Base-by-base conservation (phyloP, 1,140 invertebrate species). In the Dryas iulia region DNA sequence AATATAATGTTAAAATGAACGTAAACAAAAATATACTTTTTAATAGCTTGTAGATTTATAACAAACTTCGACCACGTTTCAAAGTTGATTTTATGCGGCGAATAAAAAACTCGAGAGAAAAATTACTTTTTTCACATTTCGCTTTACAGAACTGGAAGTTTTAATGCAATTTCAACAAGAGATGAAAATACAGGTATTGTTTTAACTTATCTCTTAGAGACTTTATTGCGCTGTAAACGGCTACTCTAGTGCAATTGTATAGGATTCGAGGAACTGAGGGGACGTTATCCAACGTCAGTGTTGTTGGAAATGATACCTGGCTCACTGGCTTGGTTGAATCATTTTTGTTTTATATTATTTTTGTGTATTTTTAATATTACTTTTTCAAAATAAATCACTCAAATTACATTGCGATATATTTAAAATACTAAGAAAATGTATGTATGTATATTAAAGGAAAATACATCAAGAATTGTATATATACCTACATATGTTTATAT, bases 151-250 rank as follows among this genome's bases (percentile, higher is more conserved):
- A 30, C 33, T 47, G 33, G 7, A 39, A 68, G 59, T 68, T 68
- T 68, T 68, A 68, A 62, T 54, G 30, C 47, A 68, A 66, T 66
- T 66, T 30, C 39, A 66, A 66, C 56, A 66, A 59, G 28, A 35
- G 56, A 39, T 59, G 63, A 59, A 59, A 66, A 66, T 52, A 23
- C 56, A 58, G 63, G 56, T 66, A 59, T 35, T 62, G 25, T 62
- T 62, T 62, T 62, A 30, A 62, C 11, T 59, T 62, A 62, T 62
- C 59, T 62, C 14, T 39, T 52, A 53, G 39, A 62, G 39, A 52
- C 39, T 53, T 53, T 30, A 53, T 62, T 61, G 24, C n/a, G 39
- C 10, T 61, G 25, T 12, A 61, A 61, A 52, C 28, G 4, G 5
- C 2, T 14, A 39, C 35, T 39, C n/a, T 39, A 1, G 33, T 14